These are phyloP conservation scores for Oeneis ivallda DNA, from an alignment of 2,888 invertebrate species.

Conservation along the genomic window DNA sequence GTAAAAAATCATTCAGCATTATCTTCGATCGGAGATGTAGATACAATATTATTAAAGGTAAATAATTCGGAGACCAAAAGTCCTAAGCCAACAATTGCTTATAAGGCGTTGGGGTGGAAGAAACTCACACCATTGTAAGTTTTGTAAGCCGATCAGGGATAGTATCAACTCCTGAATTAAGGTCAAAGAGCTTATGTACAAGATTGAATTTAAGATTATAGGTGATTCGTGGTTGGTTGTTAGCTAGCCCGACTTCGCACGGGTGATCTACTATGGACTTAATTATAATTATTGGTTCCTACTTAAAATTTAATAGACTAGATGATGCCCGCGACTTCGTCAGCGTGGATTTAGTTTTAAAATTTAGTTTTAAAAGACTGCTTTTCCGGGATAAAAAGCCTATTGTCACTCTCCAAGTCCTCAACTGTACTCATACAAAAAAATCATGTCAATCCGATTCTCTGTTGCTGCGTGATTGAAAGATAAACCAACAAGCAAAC, in stretches of 20 bases:
- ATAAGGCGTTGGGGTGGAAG: conserved; percentile 22
- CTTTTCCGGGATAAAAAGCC: too few relatives aligned
- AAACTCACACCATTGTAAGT: conserved; percentile 30
- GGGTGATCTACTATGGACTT: too few relatives aligned
- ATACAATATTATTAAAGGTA: conserved; percentile 29
- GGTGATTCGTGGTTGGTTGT: neutral
- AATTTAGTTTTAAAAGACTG: too few relatives aligned
- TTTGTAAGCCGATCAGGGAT: conserved; percentile 31
- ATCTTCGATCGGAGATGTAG: neutral
- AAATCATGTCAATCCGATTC: too few relatives aligned
- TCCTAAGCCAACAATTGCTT: conserved; percentile 32
- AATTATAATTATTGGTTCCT: too few relatives aligned
- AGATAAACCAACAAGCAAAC: too few relatives aligned
- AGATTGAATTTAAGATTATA: neutral
- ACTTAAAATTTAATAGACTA: too few relatives aligned
- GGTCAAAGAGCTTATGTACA: conserved; percentile 2
- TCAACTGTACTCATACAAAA: too few relatives aligned
- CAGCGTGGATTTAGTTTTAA: too few relatives aligned
- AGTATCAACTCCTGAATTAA: neutral
- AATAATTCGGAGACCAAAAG: conserved; percentile 25
- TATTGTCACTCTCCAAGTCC: too few relatives aligned
- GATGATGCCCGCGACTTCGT: too few relatives aligned
- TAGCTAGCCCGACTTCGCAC: neutral
- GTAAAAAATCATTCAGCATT: neutral
- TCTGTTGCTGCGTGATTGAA: too few relatives aligned